Conservation (phyloP, 2,888 invertebrate species). For the Heliconius aoede region DNA sequence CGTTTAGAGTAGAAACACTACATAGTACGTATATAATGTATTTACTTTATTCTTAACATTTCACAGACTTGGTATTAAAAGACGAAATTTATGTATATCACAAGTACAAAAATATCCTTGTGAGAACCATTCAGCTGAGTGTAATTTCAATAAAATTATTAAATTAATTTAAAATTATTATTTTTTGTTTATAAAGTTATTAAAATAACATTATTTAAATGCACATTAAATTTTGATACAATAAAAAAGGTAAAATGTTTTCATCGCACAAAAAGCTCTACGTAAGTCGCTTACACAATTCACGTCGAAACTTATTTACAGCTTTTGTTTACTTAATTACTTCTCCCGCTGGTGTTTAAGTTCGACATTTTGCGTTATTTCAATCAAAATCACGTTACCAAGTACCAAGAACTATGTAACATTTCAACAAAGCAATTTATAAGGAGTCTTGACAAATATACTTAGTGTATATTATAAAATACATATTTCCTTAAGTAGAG, state of each 20-base stretch:
- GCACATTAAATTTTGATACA: neutral
- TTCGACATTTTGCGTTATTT: neutral
- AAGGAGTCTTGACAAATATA: too few species aligned
- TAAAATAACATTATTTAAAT: neutral
- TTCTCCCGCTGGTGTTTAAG: neutral
- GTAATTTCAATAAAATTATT: too few species aligned
- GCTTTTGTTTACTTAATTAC: conserved; percentile 18
- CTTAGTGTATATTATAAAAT: too few species aligned
- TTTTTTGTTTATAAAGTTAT: too few species aligned
- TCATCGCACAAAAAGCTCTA: neutral
- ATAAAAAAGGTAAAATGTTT: neutral
- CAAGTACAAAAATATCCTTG: too few species aligned
- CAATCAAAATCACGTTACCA: neutral
- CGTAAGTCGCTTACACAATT: neutral
- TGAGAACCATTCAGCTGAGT: too few species aligned
- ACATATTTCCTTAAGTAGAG: too few species aligned
- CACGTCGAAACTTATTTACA: neutral
- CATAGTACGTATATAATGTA: neutral
- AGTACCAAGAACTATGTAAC: neutral
- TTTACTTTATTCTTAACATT: neutral
- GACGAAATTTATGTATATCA: too few species aligned
- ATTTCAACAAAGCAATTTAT: too few species aligned
- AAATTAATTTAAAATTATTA: neutral
- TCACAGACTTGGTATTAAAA: neutral
- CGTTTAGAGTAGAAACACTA: neutral